Evolutionary conservation across 2,113 vertebrate species (phyloP).

Genomic region (Pituophis catenifer): DNA sequence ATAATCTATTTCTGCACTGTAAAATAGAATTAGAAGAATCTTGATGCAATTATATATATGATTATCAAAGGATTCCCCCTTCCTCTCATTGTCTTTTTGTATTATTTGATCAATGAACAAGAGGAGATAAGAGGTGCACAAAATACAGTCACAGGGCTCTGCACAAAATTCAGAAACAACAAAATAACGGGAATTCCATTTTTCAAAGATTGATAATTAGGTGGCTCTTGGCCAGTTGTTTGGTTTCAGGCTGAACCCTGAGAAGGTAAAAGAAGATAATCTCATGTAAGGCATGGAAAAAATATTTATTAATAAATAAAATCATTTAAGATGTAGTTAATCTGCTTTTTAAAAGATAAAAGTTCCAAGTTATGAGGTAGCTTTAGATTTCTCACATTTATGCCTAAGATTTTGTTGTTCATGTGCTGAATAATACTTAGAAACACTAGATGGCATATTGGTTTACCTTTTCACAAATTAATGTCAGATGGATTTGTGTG

Average conservation of each 20-base stretch:
- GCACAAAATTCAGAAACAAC: background rate
- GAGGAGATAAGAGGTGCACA: too few species aligned
- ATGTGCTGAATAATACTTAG: background rate
- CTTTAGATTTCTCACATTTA: constrained; percentile 25
- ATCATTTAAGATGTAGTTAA: background rate
- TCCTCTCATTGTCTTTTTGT: background rate
- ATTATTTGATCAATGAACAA: background rate
- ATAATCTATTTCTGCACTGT: background rate
- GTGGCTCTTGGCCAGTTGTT: background rate
- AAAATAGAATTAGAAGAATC: background rate
- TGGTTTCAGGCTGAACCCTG: background rate
- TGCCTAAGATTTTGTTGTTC: background rate
- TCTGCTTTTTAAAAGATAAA: background rate
- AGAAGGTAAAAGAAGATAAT: background rate
- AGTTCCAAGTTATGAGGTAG: rapidly evolving
- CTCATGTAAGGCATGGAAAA: background rate
- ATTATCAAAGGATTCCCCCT: background rate
- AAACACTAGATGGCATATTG: constrained; percentile 64
- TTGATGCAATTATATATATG: background rate
- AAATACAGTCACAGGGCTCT: background rate
- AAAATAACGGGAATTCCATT: background rate
- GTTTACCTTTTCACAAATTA: constrained; percentile 41
- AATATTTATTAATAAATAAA: background rate
- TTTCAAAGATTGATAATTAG: background rate
- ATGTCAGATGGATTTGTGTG: background rate